Conservation (phyloP, 2,888 invertebrate genomes). For the Marasmarcha lunaedactyla region DNA sequence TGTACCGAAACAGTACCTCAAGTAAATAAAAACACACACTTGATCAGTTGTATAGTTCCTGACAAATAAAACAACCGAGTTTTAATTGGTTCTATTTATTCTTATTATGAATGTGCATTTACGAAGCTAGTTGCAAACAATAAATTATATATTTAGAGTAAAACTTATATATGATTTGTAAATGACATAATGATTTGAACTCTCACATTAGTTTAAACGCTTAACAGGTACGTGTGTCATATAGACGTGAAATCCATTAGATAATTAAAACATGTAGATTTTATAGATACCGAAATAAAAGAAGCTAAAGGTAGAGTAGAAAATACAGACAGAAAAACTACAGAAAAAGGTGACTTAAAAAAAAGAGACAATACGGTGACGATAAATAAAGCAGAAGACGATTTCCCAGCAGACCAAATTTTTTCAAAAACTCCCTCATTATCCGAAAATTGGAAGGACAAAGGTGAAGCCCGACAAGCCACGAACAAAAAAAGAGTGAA, state of each 20-base stretch:
- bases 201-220: too few relatives aligned
- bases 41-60: too few relatives aligned
- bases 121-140: too few relatives aligned
- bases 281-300: constrained; percentile 11
- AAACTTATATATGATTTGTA: too few relatives aligned
- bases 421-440: constrained; percentile 10
- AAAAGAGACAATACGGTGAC: neutral
- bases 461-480: constrained; percentile 5
- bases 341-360: neutral
- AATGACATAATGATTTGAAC: too few relatives aligned
- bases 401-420: constrained; percentile 8
- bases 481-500: neutral
- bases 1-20: too few relatives aligned
- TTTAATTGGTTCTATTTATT: too few relatives aligned
- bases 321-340: neutral
- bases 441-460: constrained; percentile 11
- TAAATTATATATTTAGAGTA: too few relatives aligned
- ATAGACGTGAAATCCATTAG: constrained; percentile 11
- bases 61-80: too few relatives aligned
- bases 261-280: constrained; percentile 9
- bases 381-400: constrained; percentile 8
- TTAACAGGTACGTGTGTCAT: constrained; percentile 8
- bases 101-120: too few relatives aligned
- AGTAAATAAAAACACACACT: too few relatives aligned
- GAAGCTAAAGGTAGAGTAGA: constrained; percentile 8